Evolutionary conservation across 2,113 vertebrate genomes (phyloP).

Genomic region (Carassius carassius): DNA sequence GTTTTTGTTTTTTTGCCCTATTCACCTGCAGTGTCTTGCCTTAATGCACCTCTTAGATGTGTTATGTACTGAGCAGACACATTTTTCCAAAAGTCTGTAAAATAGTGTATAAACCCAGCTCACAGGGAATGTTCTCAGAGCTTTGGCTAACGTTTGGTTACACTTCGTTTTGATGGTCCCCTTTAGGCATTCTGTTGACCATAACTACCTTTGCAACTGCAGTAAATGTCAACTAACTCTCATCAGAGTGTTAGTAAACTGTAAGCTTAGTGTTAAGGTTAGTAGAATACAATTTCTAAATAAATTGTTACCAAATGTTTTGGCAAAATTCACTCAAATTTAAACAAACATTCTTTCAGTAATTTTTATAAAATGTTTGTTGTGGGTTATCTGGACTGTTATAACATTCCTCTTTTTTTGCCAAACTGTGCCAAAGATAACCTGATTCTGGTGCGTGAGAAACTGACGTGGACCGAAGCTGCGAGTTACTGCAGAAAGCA

Average conservation of each 20-base stretch:
- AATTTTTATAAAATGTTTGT: not conserved
- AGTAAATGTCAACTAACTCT: too few species aligned
- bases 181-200: too few species aligned
- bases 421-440: constrained; percentile 47
- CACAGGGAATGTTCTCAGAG: too few species aligned
- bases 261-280: too few species aligned
- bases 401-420: not conserved
- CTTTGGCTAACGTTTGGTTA: too few species aligned
- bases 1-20: too few species aligned
- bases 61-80: not conserved
- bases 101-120: too few species aligned
- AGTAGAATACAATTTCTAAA: not conserved
- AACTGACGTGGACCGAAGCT: constrained; percentile 70
- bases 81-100: not conserved
- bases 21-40: too few species aligned
- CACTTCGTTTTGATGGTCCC: not conserved
- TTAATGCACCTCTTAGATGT: not conserved
- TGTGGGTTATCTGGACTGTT: not conserved
- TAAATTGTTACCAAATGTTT: too few species aligned
- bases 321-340: not conserved
- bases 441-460: constrained; percentile 63
- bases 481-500: constrained; percentile 67
- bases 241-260: too few species aligned
- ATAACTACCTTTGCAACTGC: too few species aligned
- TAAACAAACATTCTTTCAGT: not conserved